phyloP scores from a whole-genome alignment of 2,797 vertebrate species.

The Molossus molossus region DNA sequence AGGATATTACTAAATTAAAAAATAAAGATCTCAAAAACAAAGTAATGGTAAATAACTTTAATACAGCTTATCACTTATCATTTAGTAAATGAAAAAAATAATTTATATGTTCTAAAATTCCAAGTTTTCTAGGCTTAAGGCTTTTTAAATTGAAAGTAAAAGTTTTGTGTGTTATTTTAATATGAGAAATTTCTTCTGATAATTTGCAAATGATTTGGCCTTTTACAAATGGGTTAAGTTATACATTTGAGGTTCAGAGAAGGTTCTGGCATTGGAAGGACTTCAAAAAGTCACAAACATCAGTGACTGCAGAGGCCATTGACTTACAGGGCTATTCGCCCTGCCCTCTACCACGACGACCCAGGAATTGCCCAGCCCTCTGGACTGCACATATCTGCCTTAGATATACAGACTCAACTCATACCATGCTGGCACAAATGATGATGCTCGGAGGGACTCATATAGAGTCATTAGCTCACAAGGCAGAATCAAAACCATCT shows the following conservation, averaged over 20 bases:
- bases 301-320: neutral
- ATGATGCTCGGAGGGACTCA: neutral
- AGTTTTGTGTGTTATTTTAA: neutral
- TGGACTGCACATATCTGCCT: neutral
- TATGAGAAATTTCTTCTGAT: neutral
- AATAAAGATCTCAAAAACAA: slow-evolving; percentile 31
- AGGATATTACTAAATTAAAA: neutral
- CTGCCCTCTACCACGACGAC: no score
- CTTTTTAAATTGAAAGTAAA: neutral
- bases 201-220: neutral
- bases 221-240: neutral
- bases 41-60: neutral
- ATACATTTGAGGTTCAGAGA: neutral
- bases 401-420: neutral
- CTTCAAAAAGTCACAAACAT: neutral
- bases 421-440: neutral
- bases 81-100: neutral
- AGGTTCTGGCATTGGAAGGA: neutral
- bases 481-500: neutral
- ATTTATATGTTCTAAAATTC: neutral
- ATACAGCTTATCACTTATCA: neutral
- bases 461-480: neutral
- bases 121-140: neutral
- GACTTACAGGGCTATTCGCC: no score
- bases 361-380: neutral